These are phyloP conservation scores for Anguilla marmorata DNA, from an alignment of 2,797 vertebrate species.

Conservation along the genomic window DNA sequence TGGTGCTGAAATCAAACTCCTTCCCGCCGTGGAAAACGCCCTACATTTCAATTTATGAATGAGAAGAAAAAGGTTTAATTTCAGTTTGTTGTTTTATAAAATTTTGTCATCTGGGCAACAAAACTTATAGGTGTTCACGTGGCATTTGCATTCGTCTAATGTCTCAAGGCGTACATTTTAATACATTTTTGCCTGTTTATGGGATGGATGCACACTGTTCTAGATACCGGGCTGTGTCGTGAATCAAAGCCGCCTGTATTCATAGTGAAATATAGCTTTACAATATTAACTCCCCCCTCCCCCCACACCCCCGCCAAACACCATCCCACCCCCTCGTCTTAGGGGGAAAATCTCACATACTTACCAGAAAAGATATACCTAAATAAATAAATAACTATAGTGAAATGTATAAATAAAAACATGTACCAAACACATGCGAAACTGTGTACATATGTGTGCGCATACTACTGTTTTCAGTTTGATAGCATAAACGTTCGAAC, in stretches of 20 bases:
- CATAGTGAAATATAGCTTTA: constrained; percentile 4
- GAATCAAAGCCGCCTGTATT: not conserved
- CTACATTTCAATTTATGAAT: constrained; percentile 12
- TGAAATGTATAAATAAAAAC: not conserved
- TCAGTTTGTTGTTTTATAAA: not conserved
- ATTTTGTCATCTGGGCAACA: not conserved
- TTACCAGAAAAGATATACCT: not conserved
- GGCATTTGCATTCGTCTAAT: not conserved
- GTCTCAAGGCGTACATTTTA: not conserved
- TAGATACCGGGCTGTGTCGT: not conserved
- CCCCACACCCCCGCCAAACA: not conserved
- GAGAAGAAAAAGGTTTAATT: not conserved
- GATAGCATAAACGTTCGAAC: not conserved
- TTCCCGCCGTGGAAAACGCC: constrained; percentile 26
- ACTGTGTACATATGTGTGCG: not conserved
- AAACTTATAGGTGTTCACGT: not conserved
- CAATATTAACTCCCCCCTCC: not conserved
- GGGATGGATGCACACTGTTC: not conserved
- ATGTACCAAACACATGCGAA: not conserved
- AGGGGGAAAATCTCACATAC: not conserved
- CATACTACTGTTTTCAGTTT: not conserved
- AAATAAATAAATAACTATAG: not conserved
- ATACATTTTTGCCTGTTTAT: not conserved
- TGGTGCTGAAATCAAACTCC: constrained; percentile 23
- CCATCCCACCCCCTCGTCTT: not conserved